Evolutionary conservation across 1,140 invertebrate genomes (phyloP), one percentile per base, ranked within the genome.

Genomic region (Tetramorium simillimum): DNA sequence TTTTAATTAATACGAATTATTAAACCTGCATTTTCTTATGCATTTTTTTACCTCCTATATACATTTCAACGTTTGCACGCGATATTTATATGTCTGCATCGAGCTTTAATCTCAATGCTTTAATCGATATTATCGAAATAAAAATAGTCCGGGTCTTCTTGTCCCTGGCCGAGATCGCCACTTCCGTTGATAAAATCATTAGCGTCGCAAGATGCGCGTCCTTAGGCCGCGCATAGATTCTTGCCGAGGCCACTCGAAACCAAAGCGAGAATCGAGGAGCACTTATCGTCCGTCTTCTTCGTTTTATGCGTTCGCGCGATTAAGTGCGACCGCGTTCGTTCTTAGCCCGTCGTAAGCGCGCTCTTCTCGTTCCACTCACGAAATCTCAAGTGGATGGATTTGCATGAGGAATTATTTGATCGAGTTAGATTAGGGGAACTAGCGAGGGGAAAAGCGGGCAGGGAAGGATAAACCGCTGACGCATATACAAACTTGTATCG

Each of bases 321-420:
- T 58, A 84, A 84, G 80, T 33, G 18, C 77, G 16, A 43, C 46
- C 49, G 33, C 21, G n/a, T 18, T 60, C 40, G 53, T 72, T 28
- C 40, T 69, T 28, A 40, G 46, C 14, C 37, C 56, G 33, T n/a
- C 73, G 10, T 16, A 16, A 78, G 43, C 78, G 12, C 46, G 53
- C 69, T 84, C 69, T 33, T 60, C 53, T 82, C 70, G 24, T 40
- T 16, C 60, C 56, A 60, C 80, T 84, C 69, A 21, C 67, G 53
- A 73, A 84, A 84, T 84, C 80, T 73, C 69, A 33, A 84, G 80
- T 73, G 60, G 21, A 9, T 28, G 56, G 58, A 77, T 77, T 85
- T 77, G 43, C 73, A 63, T 46, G 58, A 78, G 43, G 46, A 77
- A 60, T 49, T 43, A 46, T 46, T 63, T 43, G 60, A 65, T 53